Evolutionary conservation across 2,113 vertebrate species (phyloP).

Genomic region (Chrysochloris asiatica): DNA sequence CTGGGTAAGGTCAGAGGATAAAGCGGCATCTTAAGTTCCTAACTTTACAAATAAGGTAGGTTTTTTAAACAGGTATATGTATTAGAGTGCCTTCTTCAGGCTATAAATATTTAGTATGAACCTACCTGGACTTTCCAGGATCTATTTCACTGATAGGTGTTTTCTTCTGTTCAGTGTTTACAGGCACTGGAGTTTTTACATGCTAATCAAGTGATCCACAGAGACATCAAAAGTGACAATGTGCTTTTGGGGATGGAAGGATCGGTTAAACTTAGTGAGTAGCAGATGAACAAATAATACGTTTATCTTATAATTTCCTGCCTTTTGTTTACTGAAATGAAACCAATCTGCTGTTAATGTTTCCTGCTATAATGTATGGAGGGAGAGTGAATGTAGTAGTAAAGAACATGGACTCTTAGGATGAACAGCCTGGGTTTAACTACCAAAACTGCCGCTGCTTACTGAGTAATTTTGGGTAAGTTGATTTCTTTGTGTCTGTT

Average conservation of each 20-base stretch:
- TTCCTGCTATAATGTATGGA: constrained; percentile 1
- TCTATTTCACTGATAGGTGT: constrained; percentile 14
- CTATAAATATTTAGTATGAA: not conserved
- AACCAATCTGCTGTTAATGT: not conserved
- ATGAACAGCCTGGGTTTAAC: not conserved
- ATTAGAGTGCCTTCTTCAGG: constrained; percentile 68
- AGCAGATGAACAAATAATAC: constrained; percentile 16
- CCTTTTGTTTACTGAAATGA: constrained; percentile 24
- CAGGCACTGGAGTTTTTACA: constrained; percentile 98
- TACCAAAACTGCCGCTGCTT: not conserved
- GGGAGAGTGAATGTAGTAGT: not conserved
- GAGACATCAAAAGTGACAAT: constrained; percentile 99
- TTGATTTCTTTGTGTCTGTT: constrained; percentile 22
- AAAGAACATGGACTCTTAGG: not conserved
- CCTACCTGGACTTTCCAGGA: not conserved
- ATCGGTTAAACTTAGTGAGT: constrained; percentile 98
- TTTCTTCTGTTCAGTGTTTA: constrained; percentile 89
- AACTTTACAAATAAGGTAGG: not conserved
- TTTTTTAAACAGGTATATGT: constrained; percentile 26
- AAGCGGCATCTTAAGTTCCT: not conserved
- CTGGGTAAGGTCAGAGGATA: not conserved
- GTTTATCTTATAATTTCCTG: constrained; percentile 2
- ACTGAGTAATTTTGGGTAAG: constrained; percentile 15
- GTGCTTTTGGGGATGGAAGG: constrained; percentile 99
- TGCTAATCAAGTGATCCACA: constrained; percentile 98